phyloP scores from a whole-genome alignment of 2,113 vertebrate species.

The Carassius auratus region DNA sequence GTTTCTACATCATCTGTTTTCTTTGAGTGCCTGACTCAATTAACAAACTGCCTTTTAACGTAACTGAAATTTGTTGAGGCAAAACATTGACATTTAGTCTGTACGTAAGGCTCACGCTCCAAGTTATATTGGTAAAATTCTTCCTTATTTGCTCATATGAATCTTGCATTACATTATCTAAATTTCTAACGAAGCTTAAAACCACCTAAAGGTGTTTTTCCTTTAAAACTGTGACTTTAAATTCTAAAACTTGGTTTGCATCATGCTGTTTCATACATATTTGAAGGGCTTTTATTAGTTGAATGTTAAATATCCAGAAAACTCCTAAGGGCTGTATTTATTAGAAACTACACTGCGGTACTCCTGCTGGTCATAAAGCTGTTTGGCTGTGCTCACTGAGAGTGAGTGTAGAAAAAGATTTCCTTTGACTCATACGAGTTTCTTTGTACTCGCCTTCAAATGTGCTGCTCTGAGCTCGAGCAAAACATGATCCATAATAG shows the following conservation, averaged over 20 bases:
- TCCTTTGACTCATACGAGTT: conserved; percentile 20
- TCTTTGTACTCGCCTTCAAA: conserved; percentile 28
- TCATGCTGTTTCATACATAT: conserved; percentile 16
- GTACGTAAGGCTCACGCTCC: not conserved
- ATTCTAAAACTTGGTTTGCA: conserved; percentile 11
- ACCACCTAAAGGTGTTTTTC: conserved; percentile 18
- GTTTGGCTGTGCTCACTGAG: conserved; percentile 1
- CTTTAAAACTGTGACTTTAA: conserved; percentile 18
- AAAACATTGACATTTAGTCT: conserved; percentile 38
- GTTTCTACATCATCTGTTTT: conserved; percentile 37
- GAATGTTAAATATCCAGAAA: conserved; percentile 18
- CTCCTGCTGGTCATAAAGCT: conserved; percentile 31
- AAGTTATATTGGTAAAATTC: not conserved
- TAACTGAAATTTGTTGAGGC: conserved; percentile 3
- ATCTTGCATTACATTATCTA: not conserved
- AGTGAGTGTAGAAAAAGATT: conserved; percentile 12
- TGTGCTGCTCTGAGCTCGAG: not conserved
- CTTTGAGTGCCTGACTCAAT: conserved; percentile 38
- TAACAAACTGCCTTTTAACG: conserved; percentile 32
- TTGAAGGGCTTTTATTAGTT: conserved; percentile 26
- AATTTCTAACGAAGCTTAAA: not conserved
- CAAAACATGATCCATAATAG: conserved; percentile 35
- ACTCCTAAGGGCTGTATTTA: conserved; percentile 40
- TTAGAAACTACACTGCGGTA: conserved; percentile 3
- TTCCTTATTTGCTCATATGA: not conserved